Evolutionary conservation across 2,797 vertebrate genomes (phyloP), one percentile per base, ranked within the genome.

Genomic region (Lepilemur septentrionalis): DNA sequence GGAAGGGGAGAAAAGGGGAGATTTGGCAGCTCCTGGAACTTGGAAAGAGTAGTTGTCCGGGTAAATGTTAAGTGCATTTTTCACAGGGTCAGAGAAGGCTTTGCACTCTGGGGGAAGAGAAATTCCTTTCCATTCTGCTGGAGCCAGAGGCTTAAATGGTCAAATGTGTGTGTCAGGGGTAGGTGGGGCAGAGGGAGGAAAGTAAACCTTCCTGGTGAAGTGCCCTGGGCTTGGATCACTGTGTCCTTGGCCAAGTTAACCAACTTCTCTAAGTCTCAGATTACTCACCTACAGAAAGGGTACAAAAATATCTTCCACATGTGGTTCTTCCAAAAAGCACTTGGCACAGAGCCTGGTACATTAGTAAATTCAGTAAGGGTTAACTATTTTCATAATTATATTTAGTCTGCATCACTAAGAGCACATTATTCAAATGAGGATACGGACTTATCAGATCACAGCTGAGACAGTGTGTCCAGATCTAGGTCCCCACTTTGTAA

Each of bases 281-380:
- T 84, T 41, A 88, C 35, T 61, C 81, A 17, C 1, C 5, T 15
- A 75, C 87, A 67, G 89, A 93, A 92, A 14, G 28, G 22, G 83
- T 28, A 79, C 8, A 89, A 76, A 93, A 55, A 80, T 35, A 59
- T 17, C 11, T 18, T 84, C 79, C 80, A 32, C 0, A 0, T 15
- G 75, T 8, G 25, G 55, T 46, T 93, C 75, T 91, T 93, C 79
- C 65, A 50, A 92, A 90, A 96, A 90, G 67, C 48, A 61, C 35
- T 73, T 82, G 61, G 76, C 67, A 38, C 25, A n/a, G 52, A 41
- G n/a, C 65, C 92, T 72, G 28, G 46, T 28, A 80, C 22, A 7
- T 10, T 46, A 82, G n/a, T 57, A 91, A 70, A 93, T 87, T 79
- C 80, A 55, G 3, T 32, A 72, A 61, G 43, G 3, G 70, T 75